These are phyloP conservation scores for Epinephelus lanceolatus DNA, from an alignment of 2,113 vertebrate genomes.

Conservation along the genomic window DNA sequence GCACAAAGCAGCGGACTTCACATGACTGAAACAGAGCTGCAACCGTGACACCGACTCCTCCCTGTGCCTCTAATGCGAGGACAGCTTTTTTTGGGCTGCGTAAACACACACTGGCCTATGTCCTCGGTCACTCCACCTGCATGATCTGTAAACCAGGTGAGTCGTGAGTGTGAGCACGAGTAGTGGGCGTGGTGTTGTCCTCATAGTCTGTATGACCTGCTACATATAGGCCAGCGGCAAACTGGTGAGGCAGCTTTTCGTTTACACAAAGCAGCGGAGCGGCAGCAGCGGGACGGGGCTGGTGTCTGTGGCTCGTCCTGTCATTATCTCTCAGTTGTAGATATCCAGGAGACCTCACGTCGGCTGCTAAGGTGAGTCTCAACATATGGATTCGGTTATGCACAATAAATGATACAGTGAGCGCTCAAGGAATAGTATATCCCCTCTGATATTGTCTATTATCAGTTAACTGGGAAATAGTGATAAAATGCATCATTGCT, in stretches of 20 bases:
- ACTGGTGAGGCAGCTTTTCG: constrained; percentile 73
- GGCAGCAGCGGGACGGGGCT: constrained; percentile 27
- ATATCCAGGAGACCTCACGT: constrained; percentile 10
- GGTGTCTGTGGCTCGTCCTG: constrained; percentile 53
- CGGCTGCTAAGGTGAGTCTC: constrained; percentile 72
- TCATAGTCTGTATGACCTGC: constrained; percentile 45
- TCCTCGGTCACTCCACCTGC: constrained; percentile 52
- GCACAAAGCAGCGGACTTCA: neutral
- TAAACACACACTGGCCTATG: neutral
- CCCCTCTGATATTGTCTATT: neutral
- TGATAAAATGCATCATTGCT: neutral
- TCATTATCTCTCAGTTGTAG: constrained; percentile 24
- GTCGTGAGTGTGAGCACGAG: constrained; percentile 68
- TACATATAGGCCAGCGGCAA: constrained; percentile 55
- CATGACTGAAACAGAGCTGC: neutral
- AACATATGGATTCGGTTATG: neutral
- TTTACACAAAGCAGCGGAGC: constrained; percentile 68
- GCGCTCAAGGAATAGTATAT: neutral
- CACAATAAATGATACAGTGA: neutral
- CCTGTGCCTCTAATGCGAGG: neutral
- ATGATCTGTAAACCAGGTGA: constrained; percentile 67
- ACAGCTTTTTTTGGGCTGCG: neutral
- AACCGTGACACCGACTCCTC: neutral
- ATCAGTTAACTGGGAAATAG: neutral
- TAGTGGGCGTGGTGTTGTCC: constrained; percentile 75